Evolutionary conservation across 2,888 invertebrate species (phyloP), one percentile per base, ranked within the genome.

Genomic region (Tryphoninae sp.): DNA sequence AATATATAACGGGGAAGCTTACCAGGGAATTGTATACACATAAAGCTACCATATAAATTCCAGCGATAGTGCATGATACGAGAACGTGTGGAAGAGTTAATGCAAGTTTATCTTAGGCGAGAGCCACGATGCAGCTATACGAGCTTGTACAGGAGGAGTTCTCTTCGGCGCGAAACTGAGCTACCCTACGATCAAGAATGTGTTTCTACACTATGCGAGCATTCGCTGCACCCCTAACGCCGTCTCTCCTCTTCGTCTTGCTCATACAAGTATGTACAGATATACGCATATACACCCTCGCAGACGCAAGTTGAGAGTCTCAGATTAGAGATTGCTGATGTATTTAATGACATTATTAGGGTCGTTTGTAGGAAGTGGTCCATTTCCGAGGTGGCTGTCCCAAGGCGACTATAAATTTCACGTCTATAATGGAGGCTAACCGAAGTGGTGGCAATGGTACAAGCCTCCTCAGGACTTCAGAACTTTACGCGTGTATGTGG

Each of bases 271-370:
- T 51, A 13, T 51, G 13, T 51, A 16, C 51, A 16, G 16, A 16
- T 59, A 23, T 22, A 26, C 9, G 11, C 11, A 13, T 11, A 13
- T 3, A 22, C 26, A 11, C 26, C 26, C 2, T 1, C 6, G 55
- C 55, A 55, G 64, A 42, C 19, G 16, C 64, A 55, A 26, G 55
- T 49, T 22, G 65, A 71, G 71, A 86, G 81, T 84, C 84, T 83
- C 84, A 89, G 90, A 90, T 90, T 90, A 89, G 89, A 86, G 86
- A 87, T 88, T 87, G 84, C 87, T 86, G 88, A 90, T 89, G 88
- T 87, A 89, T 90, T 88, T 90, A 89, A 90, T 90, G 88, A 87
- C 86, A 88, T 90, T 90, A 90, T 91, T 91, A 91, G 87, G 87
- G 88, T 88, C 89, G 87, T 87, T 87, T 82, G 76, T 86, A 86